Evolutionary conservation across 1,140 invertebrate genomes (phyloP).

Genomic region (Drosophila pseudoobscura): DNA sequence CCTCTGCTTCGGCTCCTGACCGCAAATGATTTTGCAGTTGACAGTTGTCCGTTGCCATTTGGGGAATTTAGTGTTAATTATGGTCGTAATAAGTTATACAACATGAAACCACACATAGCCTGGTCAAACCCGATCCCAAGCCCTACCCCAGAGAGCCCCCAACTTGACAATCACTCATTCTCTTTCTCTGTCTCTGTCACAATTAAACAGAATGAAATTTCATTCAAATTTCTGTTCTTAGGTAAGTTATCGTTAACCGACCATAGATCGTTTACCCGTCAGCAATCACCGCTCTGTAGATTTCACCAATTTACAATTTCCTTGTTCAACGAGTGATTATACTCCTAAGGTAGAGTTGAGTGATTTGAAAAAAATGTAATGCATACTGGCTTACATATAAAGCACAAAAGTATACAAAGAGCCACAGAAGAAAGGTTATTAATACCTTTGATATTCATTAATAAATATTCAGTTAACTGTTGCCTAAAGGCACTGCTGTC

Average conservation of each 20-base stretch:
- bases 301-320: background rate
- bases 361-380: too few relatives aligned
- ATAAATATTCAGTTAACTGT: too few relatives aligned
- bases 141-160: conserved; percentile 11
- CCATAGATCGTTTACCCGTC: conserved; percentile 14
- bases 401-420: too few relatives aligned
- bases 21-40: conserved; percentile 74
- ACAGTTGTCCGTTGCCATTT: conserved; percentile 72
- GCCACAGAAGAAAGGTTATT: too few relatives aligned
- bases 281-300: conserved; percentile 1
- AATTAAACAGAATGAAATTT: conserved; percentile 27
- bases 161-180: conserved; percentile 24
- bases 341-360: conserved; percentile 45
- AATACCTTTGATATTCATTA: too few relatives aligned
- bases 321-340: background rate
- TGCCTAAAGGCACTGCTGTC: too few relatives aligned
- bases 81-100: conserved; percentile 73
- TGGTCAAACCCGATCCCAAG: background rate
- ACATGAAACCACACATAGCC: conserved; percentile 32
- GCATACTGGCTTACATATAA: too few relatives aligned
- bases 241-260: conserved; percentile 17
- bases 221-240: conserved; percentile 33
- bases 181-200: background rate
- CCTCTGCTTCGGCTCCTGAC: conserved; percentile 16
- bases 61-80: conserved; percentile 77